Evolutionary conservation across 1,140 invertebrate genomes (phyloP).

Genomic region (Drosophila burlai): DNA sequence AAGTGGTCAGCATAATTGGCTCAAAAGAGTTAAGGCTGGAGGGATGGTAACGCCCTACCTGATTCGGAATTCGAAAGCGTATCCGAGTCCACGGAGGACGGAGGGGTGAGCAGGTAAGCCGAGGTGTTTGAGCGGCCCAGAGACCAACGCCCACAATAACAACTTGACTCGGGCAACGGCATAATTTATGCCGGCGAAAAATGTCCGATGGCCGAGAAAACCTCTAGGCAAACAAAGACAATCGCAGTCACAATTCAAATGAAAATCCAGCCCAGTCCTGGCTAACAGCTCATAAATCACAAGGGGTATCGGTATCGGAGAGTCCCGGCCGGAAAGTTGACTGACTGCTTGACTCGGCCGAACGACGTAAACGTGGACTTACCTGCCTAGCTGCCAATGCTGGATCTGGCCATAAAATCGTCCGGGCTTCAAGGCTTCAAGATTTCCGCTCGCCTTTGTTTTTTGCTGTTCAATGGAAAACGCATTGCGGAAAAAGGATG

Average conservation of each 20-base stretch:
- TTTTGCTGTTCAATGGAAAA: slow-evolving; percentile 74
- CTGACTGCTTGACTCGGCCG: slow-evolving; percentile 74
- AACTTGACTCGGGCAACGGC: slow-evolving; percentile 74
- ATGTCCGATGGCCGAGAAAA: slow-evolving; percentile 43
- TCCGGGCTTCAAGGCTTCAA: slow-evolving; percentile 51
- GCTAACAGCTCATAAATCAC: slow-evolving; percentile 77
- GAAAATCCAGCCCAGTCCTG: slow-evolving; percentile 61
- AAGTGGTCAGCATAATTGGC: slow-evolving; percentile 75
- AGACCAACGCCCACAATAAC: slow-evolving; percentile 77
- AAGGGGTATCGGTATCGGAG: slow-evolving; percentile 21
- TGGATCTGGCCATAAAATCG: slow-evolving; percentile 58
- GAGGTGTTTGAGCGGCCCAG: slow-evolving; percentile 32
- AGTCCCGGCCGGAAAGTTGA: slow-evolving; percentile 60
- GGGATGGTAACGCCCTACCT: slow-evolving; percentile 51
- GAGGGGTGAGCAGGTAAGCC: slow-evolving; percentile 29
- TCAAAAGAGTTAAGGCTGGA: slow-evolving; percentile 75
- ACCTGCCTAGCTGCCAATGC: slow-evolving; percentile 33
- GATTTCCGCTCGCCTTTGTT: slow-evolving; percentile 46
- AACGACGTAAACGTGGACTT: slow-evolving; percentile 5
- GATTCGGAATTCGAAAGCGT: slow-evolving; percentile 7
- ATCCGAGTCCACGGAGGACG: not conserved
- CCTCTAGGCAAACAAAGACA: slow-evolving; percentile 53
- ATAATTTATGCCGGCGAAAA: slow-evolving; percentile 75
- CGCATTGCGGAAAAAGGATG: slow-evolving; percentile 77
- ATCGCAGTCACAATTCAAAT: slow-evolving; percentile 67